Evolutionary conservation across 2,888 invertebrate genomes (phyloP), one percentile per base, ranked within the genome.

Genomic region (Lypha dubia): DNA sequence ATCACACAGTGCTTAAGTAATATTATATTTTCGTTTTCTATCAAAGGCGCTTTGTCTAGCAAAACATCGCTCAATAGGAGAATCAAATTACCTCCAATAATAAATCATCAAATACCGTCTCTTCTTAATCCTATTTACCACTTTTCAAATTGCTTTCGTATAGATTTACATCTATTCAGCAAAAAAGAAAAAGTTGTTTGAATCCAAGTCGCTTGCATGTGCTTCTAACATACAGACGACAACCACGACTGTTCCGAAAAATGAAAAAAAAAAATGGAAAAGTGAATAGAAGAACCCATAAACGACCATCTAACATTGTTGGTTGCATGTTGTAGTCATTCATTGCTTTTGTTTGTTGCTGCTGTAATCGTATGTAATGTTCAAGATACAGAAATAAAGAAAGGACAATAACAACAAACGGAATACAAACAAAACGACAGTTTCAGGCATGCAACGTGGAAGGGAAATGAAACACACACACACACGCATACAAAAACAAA

Each of bases 401-500:
- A 70, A 74, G 68, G 44, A 84, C 77, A 77, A 77, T 74, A 80
- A 73, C 41, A 77, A 68, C 41, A 68, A 73, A 63, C 20, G 46
- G 56, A 74, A 81, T 65, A 68, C 62, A 74, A 75, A 76, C 81
- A 86, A 86, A 65, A 84, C 79, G 77, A 85, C 83, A 83, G 67
- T 85, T 82, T 70, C 86, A 84, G 86, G 84, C 81, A 82, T 77
- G 68, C 77, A 77, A 53, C 41, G 76, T 62, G 20, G 70, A 63
- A 68, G 67, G 73, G 35, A 76, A 73, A 38, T 68, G 56, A 51
- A 49, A 79, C 32, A 71, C 63, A 80, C 20, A 80, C 56, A 63
- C 53, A 32, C 15, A 56, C 41, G 77, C 38, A 82, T 22, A 73
- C 51, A 53, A 44, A 35, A n/a, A 44, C 49, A 83, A 71, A 11